Percentiles rank a stretch among this genome's conserved stretches.
Conservation (phyloP, 2,888 invertebrate species). For the Alsophila aescularia region DNA sequence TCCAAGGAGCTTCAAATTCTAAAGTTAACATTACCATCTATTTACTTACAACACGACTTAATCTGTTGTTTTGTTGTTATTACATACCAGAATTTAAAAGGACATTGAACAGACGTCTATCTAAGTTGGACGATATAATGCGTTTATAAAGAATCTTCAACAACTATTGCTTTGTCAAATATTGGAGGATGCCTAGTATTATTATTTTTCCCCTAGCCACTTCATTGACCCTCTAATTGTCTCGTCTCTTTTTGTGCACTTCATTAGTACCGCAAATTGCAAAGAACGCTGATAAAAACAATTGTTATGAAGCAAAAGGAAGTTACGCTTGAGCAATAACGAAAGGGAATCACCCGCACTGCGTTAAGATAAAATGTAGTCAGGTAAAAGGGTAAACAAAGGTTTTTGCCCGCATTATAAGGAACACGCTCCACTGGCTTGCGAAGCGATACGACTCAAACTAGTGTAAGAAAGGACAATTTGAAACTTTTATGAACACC, state of each 20-base stretch:
- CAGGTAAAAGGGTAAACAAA: slow-evolving; percentile 46
- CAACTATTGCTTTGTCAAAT: too few relatives aligned
- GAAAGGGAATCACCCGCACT: slow-evolving; percentile 39
- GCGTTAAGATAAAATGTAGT: slow-evolving; percentile 46
- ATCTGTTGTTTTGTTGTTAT: too few relatives aligned
- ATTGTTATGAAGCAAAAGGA: slow-evolving; percentile 29
- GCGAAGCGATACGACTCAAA: slow-evolving; percentile 2
- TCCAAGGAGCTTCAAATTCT: too few relatives aligned
- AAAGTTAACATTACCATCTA: too few relatives aligned
- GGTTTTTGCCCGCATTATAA: slow-evolving; percentile 45
- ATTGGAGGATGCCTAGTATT: too few relatives aligned
- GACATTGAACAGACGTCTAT: too few relatives aligned
- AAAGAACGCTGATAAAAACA: slow-evolving; percentile 26
- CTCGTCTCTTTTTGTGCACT: too few relatives aligned
- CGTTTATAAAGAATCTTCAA: too few relatives aligned
- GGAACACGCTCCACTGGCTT: slow-evolving; percentile 12
- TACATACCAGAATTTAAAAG: too few relatives aligned
- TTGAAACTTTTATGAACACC: not conserved
- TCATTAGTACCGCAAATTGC: slow-evolving; percentile 16
- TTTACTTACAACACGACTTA: too few relatives aligned
- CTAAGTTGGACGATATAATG: too few relatives aligned
- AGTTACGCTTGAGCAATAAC: slow-evolving; percentile 35
- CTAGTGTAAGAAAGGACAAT: not conserved
- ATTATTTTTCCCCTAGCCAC: not conserved
- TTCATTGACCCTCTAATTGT: slow-evolving; percentile 6